phyloP scores from a whole-genome alignment of 2,888 invertebrate species.

The Heliconius erato region DNA sequence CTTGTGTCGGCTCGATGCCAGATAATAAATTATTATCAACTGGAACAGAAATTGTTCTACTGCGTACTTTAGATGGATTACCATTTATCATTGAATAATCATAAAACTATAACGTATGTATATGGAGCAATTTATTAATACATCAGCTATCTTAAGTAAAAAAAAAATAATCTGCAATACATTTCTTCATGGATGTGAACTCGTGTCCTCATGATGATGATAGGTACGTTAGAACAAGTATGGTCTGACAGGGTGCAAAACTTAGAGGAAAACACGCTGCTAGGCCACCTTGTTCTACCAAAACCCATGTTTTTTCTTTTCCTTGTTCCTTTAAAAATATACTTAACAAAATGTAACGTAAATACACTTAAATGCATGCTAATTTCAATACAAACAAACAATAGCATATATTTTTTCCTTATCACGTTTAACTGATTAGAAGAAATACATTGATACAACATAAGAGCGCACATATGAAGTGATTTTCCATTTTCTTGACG shows the following conservation, averaged over 20 bases:
- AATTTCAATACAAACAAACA: conserved; percentile 16
- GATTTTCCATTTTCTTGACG: neutral
- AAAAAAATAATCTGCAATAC: neutral
- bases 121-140: neutral
- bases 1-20: neutral
- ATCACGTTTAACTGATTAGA: conserved; percentile 30
- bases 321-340: neutral
- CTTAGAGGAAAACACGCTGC: conserved; percentile 85
- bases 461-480: neutral
- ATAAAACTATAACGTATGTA: neutral
- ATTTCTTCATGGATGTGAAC: neutral
- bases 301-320: conserved; percentile 55
- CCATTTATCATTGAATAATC: neutral
- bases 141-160: neutral
- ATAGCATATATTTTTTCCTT: conserved; percentile 16
- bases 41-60: neutral
- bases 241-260: conserved; percentile 87
- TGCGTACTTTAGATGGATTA: neutral
- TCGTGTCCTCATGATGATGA: conserved; percentile 53
- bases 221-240: conserved; percentile 83
- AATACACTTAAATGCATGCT: neutral
- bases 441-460: conserved; percentile 12
- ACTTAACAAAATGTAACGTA: neutral
- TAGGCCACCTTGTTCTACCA: conserved; percentile 85
- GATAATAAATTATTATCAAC: conserved; percentile 7